Evolutionary conservation across 2,888 invertebrate species (phyloP), one percentile per base, ranked within the genome.

Genomic region (Diploptera punctata): DNA sequence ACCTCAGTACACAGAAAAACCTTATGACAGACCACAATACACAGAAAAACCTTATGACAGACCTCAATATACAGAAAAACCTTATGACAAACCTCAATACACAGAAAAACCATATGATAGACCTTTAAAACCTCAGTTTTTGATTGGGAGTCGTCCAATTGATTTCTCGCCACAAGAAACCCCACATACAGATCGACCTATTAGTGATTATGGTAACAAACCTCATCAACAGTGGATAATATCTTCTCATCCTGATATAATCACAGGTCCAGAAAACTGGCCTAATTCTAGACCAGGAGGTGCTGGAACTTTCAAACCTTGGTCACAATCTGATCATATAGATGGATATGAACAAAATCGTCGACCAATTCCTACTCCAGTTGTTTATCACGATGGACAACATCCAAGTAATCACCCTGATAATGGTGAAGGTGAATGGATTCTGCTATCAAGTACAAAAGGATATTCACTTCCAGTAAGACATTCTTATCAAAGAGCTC

Each of bases 341-440:
- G 10, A 33, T 10, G 10, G 33, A 33, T 57, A 57, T 26, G 29
- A 60, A 7, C 33, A 5, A 33, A 29, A 13, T 13, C 18, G 19
- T n/a, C 29, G 61, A 44, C 70, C 57, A n/a, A n/a, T n/a, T n/a
- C 44, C 44, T 2, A 68, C 57, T n/a, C 52, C 38, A 33, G 57
- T 57, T n/a, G 29, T 33, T 33, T 62, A 62, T 26, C 31, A 65
- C 38, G 69, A 73, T n/a, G 21, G 13, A 13, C 24, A 24, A 1
- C 87, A 88, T 78, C 87, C 89, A 0, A 81, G 84, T 2, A 85
- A 86, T 2, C 87, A 90, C 80, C 91, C 91, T 0, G 85, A 87
- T 0, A 85, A 86, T 74, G 90, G 91, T 0, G 90, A 92, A 73
- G 93, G 93, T 0, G 90, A 92, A 77, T 93, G 93, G 93, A 89